phyloP scores from a whole-genome alignment of 2,797 vertebrate species.

The Lepidocolaptes lacrymiger region DNA sequence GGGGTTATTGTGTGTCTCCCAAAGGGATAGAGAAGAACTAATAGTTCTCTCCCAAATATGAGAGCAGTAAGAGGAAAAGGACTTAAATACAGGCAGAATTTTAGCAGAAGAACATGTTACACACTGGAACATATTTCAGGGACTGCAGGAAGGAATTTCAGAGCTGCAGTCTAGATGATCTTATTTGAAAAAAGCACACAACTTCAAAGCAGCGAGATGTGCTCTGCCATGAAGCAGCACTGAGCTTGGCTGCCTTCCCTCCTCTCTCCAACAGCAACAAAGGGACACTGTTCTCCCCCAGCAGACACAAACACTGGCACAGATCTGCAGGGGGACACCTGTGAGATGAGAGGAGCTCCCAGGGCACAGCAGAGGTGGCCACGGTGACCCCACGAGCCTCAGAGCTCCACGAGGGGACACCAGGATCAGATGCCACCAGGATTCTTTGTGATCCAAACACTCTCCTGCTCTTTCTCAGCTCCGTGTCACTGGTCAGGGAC shows the following conservation, averaged over 20 bases:
- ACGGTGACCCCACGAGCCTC: neutral
- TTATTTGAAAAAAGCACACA: neutral
- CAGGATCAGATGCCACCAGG: rapidly evolving
- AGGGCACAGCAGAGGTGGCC: neutral
- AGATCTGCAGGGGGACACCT: slow-evolving; percentile 25
- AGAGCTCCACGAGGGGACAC: rapidly evolving
- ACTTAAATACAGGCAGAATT: rapidly evolving
- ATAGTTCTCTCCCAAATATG: neutral
- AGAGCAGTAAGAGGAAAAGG: neutral
- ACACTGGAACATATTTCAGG: neutral
- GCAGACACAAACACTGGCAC: slow-evolving; percentile 11
- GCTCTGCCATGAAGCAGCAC: neutral
- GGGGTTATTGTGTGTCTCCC: neutral
- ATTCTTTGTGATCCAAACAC: neutral
- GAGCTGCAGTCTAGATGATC: neutral
- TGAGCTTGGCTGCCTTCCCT: slow-evolving; percentile 22
- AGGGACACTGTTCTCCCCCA: slow-evolving; percentile 31
- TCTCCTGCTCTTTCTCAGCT: neutral
- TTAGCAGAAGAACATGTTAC: neutral
- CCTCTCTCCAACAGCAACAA: neutral
- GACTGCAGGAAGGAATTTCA: neutral
- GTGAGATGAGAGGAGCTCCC: neutral
- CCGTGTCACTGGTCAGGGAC: rapidly evolving
- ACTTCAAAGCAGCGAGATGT: neutral
- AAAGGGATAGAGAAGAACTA: neutral